These are phyloP conservation scores for Lamprotornis superbus DNA, from an alignment of 2,113 vertebrate species.

Conservation along the genomic window DNA sequence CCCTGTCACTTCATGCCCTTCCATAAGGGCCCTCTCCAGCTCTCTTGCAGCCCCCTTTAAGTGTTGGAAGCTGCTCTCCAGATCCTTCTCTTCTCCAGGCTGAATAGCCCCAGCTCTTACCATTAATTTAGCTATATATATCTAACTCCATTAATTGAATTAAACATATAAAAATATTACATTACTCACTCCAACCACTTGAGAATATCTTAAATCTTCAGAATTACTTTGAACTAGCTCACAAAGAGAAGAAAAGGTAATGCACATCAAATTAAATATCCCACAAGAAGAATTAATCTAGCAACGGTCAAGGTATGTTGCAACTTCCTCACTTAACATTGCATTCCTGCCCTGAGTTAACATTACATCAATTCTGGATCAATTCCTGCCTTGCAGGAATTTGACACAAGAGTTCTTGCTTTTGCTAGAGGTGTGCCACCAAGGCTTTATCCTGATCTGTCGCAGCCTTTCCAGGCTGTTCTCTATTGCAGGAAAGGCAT, in stretches of 20 bases:
- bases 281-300: not conserved
- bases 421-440: not conserved
- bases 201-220: not conserved
- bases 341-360: not conserved
- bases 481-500: constrained; percentile 4
- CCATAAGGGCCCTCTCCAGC: not conserved
- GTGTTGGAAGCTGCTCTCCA: not conserved
- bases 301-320: not conserved
- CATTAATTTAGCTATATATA: not conserved
- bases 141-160: not conserved
- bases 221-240: not conserved
- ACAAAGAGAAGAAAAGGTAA: not conserved
- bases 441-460: not conserved
- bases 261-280: not conserved
- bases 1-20: too few relatives aligned
- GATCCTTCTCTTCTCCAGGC: not conserved
- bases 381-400: not conserved
- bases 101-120: not conserved
- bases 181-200: not conserved
- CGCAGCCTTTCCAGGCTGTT: not conserved
- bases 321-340: not conserved
- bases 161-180: not conserved
- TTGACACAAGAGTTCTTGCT: not conserved
- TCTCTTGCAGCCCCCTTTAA: not conserved
- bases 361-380: not conserved